phyloP scores from a whole-genome alignment of 2,888 invertebrate species.

The Sylvicola cinctus region DNA sequence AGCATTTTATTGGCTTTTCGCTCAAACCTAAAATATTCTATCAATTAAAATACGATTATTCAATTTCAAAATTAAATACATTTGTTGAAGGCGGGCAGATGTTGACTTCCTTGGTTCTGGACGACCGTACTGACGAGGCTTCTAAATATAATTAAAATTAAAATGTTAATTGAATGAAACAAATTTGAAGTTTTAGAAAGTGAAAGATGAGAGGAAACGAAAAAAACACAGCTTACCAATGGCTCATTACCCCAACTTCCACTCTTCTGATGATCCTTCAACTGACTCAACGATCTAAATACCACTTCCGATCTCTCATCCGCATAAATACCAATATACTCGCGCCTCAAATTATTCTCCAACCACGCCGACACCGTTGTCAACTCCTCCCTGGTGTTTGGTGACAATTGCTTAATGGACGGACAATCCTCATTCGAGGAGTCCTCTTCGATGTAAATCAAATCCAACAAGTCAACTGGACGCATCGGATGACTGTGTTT shows the following conservation, averaged over 20 bases:
- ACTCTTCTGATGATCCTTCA: constrained; percentile 61
- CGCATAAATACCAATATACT: constrained; percentile 55
- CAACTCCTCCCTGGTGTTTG: constrained; percentile 46
- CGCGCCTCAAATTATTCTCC: constrained; percentile 48
- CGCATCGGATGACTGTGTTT: constrained; percentile 73
- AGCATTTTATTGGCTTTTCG: constrained; percentile 67
- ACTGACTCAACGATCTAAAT: constrained; percentile 47
- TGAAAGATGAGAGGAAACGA: neutral
- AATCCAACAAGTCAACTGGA: constrained; percentile 71
- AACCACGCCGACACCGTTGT: constrained; percentile 73
- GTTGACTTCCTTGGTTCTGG: constrained; percentile 61
- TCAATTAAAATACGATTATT: constrained; percentile 5
- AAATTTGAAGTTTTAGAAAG: neutral
- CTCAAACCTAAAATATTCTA: constrained; percentile 39
- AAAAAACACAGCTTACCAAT: constrained; percentile 28
- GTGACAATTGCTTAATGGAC: constrained; percentile 45
- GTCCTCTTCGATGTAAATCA: constrained; percentile 75
- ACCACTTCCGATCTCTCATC: constrained; percentile 57
- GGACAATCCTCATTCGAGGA: constrained; percentile 33
- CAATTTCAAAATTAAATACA: constrained; percentile 25
- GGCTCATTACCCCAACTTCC: constrained; percentile 58
- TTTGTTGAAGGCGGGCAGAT: constrained; percentile 64
- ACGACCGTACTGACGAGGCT: constrained; percentile 31
- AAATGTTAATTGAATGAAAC: neutral
- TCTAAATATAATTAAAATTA: constrained; percentile 11